These are phyloP conservation scores for Pachliopta kotzebuea DNA, from an alignment of 2,888 invertebrate species.

Conservation along the genomic window DNA sequence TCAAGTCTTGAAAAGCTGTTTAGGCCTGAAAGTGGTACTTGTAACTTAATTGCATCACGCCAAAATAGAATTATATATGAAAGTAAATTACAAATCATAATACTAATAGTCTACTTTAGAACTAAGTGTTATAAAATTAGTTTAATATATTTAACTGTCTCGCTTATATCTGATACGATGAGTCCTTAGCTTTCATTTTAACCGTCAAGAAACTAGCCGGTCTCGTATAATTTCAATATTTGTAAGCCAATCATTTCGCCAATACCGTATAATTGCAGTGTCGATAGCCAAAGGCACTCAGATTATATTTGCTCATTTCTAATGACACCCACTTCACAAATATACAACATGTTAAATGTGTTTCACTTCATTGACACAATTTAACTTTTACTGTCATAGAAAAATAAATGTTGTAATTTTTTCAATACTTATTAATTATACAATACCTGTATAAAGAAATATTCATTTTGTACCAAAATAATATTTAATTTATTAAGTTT, in stretches of 20 bases:
- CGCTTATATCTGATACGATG: not conserved
- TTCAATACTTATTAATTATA: no score
- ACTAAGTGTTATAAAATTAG: no score
- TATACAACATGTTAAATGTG: not conserved
- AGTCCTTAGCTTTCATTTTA: conserved; percentile 17
- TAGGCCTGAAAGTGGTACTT: no score
- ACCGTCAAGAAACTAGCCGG: conserved; percentile 19
- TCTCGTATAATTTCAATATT: conserved; percentile 27
- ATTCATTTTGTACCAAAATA: no score
- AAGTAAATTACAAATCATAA: no score
- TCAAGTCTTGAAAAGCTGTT: no score
- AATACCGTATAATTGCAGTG: conserved; percentile 24
- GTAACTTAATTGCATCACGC: no score
- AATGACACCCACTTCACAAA: conserved; percentile 29
- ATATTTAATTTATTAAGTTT: no score
- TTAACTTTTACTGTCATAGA: not conserved
- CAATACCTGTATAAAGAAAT: no score
- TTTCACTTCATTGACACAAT: not conserved
- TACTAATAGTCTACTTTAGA: no score
- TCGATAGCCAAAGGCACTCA: conserved; percentile 33
- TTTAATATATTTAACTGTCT: not conserved
- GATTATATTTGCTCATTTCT: conserved; percentile 33
- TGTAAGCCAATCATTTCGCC: conserved; percentile 21
- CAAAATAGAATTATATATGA: no score
- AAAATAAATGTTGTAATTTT: no score